Conservation (phyloP, 2,888 invertebrate species). For the Chloroclystis v-ata region DNA sequence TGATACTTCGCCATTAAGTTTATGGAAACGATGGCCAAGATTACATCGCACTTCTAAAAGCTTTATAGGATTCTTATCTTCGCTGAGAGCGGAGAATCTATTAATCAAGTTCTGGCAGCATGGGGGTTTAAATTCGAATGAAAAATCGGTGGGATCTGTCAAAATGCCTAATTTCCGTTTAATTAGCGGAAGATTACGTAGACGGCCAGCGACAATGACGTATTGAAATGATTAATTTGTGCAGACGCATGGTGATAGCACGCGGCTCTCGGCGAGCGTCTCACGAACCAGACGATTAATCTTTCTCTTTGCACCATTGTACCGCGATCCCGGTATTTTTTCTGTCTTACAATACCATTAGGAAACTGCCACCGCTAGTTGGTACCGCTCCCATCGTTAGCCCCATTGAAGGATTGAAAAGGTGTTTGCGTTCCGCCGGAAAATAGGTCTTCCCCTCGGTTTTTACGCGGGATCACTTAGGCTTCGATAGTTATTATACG, state of each 20-base stretch:
- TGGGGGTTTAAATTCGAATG: slow-evolving; percentile 42
- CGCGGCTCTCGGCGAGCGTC: slow-evolving; percentile 48
- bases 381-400: slow-evolving; percentile 61
- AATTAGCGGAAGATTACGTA: slow-evolving; percentile 70
- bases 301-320: slow-evolving; percentile 74
- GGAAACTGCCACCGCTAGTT: slow-evolving; percentile 75
- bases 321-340: slow-evolving; percentile 69
- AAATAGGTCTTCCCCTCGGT: slow-evolving; percentile 73
- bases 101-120: slow-evolving; percentile 63
- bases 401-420: slow-evolving; percentile 75
- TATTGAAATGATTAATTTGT: slow-evolving; percentile 77
- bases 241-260: slow-evolving; percentile 48
- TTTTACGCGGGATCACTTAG: slow-evolving; percentile 72
- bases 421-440: slow-evolving; percentile 74
- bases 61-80: slow-evolving; percentile 69
- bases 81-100: slow-evolving; percentile 42
- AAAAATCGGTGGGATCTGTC: slow-evolving; percentile 69
- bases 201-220: slow-evolving; percentile 66
- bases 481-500: slow-evolving; percentile 74
- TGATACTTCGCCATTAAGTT: slow-evolving; percentile 77
- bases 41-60: slow-evolving; percentile 76
- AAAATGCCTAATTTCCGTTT: slow-evolving; percentile 72
- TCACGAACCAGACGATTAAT: slow-evolving; percentile 67
- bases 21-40: slow-evolving; percentile 74
- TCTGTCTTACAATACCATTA: slow-evolving; percentile 76